A percentile compares a stretch with the other conserved stretches of the same genome.
phyloP scores from a whole-genome alignment of 2,888 invertebrate species.

The Heliconius ethilla region DNA sequence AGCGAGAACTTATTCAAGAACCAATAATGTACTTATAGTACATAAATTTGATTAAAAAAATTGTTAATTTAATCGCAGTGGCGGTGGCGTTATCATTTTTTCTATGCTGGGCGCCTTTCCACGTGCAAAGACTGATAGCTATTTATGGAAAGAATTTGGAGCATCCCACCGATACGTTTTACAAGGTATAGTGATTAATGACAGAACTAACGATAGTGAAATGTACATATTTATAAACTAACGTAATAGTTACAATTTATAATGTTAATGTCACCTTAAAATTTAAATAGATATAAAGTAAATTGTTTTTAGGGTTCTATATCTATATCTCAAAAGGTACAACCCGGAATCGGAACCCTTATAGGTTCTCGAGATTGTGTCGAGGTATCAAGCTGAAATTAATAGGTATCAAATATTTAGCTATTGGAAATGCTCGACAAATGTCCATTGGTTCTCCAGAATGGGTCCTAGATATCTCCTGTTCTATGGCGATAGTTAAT shows the following conservation, averaged over 20 bases:
- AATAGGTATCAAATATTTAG: too few species aligned
- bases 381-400: too few species aligned
- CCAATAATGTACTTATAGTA: not conserved
- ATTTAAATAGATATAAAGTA: not conserved
- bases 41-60: not conserved
- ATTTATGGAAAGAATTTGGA: conserved; percentile 84
- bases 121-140: conserved; percentile 93
- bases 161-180: conserved; percentile 73
- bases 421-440: too few species aligned
- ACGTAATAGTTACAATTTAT: not conserved
- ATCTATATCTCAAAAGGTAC: too few species aligned
- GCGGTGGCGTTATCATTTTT: conserved; percentile 92
- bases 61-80: conserved; percentile 80
- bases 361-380: too few species aligned
- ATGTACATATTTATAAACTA: not conserved
- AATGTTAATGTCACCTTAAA: not conserved
- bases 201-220: not conserved
- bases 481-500: not conserved
- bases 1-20: not conserved
- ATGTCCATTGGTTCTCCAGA: too few species aligned
- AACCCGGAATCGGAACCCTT: too few species aligned
- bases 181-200: conserved; percentile 59
- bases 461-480: not conserved
- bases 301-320: too few species aligned
- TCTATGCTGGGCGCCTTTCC: conserved; percentile 95